Conservation (phyloP, 2,113 vertebrate species). For the Grantiella picta region DNA sequence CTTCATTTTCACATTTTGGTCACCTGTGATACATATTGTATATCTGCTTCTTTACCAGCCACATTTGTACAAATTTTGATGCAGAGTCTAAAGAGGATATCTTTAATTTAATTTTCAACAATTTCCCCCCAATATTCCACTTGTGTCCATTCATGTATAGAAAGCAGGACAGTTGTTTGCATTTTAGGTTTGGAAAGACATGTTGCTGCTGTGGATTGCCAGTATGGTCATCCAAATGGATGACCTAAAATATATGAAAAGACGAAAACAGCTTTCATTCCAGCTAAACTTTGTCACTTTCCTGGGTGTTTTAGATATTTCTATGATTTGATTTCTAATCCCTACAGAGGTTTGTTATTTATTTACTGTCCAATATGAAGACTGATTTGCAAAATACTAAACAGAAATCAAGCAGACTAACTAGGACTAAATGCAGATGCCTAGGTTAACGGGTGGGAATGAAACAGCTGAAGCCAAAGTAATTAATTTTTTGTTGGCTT, state of each 20-base stretch:
- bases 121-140: not conserved
- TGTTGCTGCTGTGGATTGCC: not conserved
- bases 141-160: not conserved
- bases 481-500: not conserved
- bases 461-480: not conserved
- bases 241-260: not conserved
- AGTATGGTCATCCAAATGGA: not conserved
- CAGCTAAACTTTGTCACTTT: not conserved
- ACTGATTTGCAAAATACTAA: not conserved
- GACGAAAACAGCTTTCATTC: not conserved
- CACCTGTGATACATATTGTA: too few relatives aligned
- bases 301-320: not conserved
- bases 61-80: not conserved
- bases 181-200: not conserved
- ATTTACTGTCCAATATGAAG: not conserved
- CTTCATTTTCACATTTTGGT: not conserved
- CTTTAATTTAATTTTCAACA: not conserved
- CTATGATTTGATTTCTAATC: not conserved
- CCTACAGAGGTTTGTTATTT: not conserved
- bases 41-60: not conserved
- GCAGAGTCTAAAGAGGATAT: not conserved
- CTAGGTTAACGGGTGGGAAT: not conserved
- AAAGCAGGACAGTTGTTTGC: accelerated
- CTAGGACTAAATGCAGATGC: not conserved
- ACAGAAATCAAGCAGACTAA: not conserved